Evolutionary conservation across 2,113 vertebrate species (phyloP).

Genomic region (Delphinus delphis): DNA sequence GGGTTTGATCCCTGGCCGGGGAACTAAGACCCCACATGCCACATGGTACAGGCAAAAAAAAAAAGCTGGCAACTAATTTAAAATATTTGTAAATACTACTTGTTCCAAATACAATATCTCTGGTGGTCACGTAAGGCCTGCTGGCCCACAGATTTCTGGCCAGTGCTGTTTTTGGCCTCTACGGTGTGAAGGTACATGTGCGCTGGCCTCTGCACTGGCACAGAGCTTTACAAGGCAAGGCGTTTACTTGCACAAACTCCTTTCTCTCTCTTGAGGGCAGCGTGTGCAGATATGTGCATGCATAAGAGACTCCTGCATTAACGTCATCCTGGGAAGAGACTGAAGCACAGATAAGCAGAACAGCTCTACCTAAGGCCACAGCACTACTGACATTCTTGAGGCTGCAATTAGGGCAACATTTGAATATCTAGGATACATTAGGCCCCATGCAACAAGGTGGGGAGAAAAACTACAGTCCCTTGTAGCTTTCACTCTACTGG

Average conservation of each 20-base stretch:
- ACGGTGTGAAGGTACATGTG: neutral
- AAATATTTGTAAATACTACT: neutral
- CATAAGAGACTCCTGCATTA: neutral
- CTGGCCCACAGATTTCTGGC: neutral
- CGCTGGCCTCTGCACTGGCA: neutral
- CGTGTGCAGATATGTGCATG: neutral
- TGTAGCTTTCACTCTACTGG: neutral
- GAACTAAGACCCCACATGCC: too few species aligned
- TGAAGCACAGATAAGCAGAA: neutral
- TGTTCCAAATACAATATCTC: neutral
- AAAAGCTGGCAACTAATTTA: neutral
- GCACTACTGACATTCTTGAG: neutral
- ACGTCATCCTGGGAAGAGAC: neutral
- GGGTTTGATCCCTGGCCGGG: too few species aligned
- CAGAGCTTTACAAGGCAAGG: neutral
- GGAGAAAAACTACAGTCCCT: neutral
- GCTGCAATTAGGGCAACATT: neutral
- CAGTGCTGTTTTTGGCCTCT: neutral
- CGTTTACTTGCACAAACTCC: neutral
- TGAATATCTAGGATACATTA: neutral
- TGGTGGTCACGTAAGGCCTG: neutral
- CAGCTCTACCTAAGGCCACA: neutral
- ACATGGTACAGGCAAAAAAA: too few species aligned
- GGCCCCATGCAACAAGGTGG: neutral
- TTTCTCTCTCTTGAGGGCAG: neutral